These are phyloP conservation scores for Petrolisthes manimaculis DNA, from an alignment of 2,888 invertebrate genomes.

Conservation along the genomic window DNA sequence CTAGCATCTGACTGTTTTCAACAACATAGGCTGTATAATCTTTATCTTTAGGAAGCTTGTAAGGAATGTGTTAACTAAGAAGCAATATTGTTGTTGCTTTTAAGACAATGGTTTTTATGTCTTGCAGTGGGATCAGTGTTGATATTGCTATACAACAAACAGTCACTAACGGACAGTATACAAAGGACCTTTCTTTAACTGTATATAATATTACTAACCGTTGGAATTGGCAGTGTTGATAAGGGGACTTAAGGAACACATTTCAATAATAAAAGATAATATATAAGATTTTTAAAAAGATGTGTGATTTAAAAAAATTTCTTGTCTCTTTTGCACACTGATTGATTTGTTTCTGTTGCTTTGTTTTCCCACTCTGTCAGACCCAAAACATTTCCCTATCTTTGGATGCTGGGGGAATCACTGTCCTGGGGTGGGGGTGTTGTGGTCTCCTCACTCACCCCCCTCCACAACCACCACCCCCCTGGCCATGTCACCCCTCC, in stretches of 20 bases:
- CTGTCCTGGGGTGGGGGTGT: slow-evolving; percentile 49
- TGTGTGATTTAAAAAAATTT: slow-evolving; percentile 14
- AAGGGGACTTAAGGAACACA: slow-evolving; percentile 52
- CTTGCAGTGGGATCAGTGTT: slow-evolving; percentile 36
- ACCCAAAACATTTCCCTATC: slow-evolving; percentile 51
- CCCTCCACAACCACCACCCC: background rate
- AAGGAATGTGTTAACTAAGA: slow-evolving; percentile 4
- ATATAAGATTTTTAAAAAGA: slow-evolving; percentile 5
- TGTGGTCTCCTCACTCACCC: background rate
- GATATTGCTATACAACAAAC: slow-evolving; percentile 54
- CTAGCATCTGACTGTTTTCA: background rate
- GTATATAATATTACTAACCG: slow-evolving; percentile 34
- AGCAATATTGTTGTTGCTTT: background rate
- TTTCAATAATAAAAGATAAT: slow-evolving; percentile 40
- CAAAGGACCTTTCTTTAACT: slow-evolving; percentile 28
- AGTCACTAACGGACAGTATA: slow-evolving; percentile 45
- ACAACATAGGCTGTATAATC: slow-evolving; percentile 12
- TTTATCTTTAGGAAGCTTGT: background rate
- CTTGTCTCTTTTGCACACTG: slow-evolving; percentile 57
- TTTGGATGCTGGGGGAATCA: slow-evolving; percentile 55
- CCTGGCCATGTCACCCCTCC: background rate
- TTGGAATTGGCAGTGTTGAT: slow-evolving; percentile 63
- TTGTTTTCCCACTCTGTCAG: slow-evolving; percentile 46
- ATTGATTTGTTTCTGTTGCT: slow-evolving; percentile 61
- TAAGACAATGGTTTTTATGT: background rate